phyloP scores from a whole-genome alignment of 2,797 vertebrate genomes.

The Buceros bicornis region DNA sequence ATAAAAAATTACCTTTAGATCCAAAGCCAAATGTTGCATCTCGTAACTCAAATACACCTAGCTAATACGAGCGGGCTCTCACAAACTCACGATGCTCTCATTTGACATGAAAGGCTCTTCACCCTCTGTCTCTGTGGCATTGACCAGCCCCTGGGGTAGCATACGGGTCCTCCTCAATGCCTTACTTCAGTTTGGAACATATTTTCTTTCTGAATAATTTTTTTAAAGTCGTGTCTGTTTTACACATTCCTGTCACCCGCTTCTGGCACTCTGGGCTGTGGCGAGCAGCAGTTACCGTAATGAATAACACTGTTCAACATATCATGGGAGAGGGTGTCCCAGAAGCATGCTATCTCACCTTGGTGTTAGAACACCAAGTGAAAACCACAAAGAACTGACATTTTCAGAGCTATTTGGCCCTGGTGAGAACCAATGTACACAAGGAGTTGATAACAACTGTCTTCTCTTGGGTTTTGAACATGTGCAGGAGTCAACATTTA shows the following conservation, averaged over 20 bases:
- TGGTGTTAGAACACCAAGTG: background rate
- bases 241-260: background rate
- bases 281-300: background rate
- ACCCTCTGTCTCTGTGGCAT: background rate
- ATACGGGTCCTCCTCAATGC: background rate
- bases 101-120: background rate
- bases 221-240: background rate
- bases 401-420: background rate
- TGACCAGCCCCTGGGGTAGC: background rate
- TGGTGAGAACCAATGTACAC: background rate
- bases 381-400: background rate
- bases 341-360: background rate
- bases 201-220: background rate
- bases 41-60: background rate
- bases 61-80: background rate
- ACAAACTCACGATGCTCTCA: background rate
- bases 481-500: background rate
- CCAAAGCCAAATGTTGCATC: slow-evolving; percentile 38
- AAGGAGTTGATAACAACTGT: background rate
- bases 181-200: background rate
- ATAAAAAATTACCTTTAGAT: slow-evolving; percentile 45
- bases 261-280: background rate
- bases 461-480: background rate
- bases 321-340: background rate
- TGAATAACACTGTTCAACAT: background rate